These are phyloP conservation scores for Cecropterus lyciades DNA, from an alignment of 1,140 invertebrate species.

Conservation along the genomic window DNA sequence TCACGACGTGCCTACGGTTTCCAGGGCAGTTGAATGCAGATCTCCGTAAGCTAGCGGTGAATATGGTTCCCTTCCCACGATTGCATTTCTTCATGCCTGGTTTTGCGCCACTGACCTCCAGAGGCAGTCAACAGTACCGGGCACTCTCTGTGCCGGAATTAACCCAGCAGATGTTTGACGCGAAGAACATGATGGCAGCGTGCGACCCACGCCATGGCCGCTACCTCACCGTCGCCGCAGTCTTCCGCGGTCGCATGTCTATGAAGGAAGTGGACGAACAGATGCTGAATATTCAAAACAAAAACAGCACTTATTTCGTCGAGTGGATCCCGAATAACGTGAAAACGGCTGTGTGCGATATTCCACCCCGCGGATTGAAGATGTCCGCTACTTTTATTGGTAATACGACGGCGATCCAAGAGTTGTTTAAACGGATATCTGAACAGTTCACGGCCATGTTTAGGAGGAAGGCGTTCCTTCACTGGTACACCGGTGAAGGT, in stretches of 20 bases:
- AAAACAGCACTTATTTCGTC: not conserved
- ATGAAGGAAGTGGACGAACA: constrained; percentile 97
- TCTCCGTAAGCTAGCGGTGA: not conserved
- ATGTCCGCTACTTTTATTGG: not conserved
- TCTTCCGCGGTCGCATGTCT: constrained; percentile 93
- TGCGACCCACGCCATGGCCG: constrained; percentile 92
- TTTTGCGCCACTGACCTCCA: not conserved
- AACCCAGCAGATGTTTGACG: not conserved
- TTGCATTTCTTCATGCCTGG: constrained; percentile 1
- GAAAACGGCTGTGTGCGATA: not conserved
- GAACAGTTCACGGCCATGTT: not conserved
- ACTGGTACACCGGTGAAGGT: not conserved
- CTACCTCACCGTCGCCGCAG: constrained; percentile 93
- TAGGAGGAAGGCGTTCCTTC: not conserved
- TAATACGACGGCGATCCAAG: not conserved
- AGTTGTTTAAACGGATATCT: constrained; percentile 1
- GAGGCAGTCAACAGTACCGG: not conserved
- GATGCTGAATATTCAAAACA: constrained; percentile 8
- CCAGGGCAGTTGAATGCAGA: not conserved
- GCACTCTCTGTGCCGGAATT: not conserved
- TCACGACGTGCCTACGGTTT: not conserved
- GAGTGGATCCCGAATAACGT: constrained; percentile 1
- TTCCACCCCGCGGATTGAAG: not conserved
- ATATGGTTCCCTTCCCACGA: not conserved
- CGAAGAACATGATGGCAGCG: constrained; percentile 88